phyloP scores from a whole-genome alignment of 2,888 invertebrate genomes.

The Pheosia tremula region DNA sequence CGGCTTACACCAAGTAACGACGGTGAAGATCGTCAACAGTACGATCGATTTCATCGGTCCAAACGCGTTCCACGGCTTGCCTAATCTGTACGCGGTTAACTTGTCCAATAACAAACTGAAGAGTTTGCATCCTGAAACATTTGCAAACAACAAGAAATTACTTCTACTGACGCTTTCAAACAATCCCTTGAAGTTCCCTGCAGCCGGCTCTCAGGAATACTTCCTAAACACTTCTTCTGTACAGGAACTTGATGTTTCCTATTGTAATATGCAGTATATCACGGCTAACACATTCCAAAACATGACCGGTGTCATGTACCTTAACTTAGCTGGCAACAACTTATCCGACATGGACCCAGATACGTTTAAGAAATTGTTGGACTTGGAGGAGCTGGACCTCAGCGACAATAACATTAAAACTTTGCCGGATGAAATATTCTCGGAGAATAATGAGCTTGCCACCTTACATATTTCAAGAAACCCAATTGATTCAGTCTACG shows the following conservation, averaged over 20 bases:
- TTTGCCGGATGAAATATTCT: slow-evolving; percentile 87
- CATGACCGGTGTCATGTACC: slow-evolving; percentile 86
- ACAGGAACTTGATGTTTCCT: slow-evolving; percentile 89
- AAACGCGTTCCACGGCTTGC: slow-evolving; percentile 88
- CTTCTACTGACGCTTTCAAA: slow-evolving; percentile 87
- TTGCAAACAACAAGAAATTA: slow-evolving; percentile 87
- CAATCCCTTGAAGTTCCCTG: slow-evolving; percentile 85
- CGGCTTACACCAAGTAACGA: slow-evolving; percentile 86
- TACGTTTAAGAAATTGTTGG: slow-evolving; percentile 86
- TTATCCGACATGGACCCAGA: slow-evolving; percentile 85
- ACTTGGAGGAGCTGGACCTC: slow-evolving; percentile 89
- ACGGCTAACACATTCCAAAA: slow-evolving; percentile 86
- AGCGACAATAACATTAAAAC: slow-evolving; percentile 88
- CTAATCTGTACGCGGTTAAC: slow-evolving; percentile 87
- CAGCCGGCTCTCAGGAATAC: slow-evolving; percentile 70
- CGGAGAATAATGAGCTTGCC: slow-evolving; percentile 86
- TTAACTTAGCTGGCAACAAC: slow-evolving; percentile 88
- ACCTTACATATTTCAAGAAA: slow-evolving; percentile 89
- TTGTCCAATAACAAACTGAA: slow-evolving; percentile 88
- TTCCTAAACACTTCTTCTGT: slow-evolving; percentile 86
- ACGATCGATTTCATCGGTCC: slow-evolving; percentile 87
- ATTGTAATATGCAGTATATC: slow-evolving; percentile 87
- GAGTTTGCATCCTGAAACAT: slow-evolving; percentile 88
- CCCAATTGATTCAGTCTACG: slow-evolving; percentile 86
- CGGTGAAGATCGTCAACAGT: slow-evolving; percentile 88